Percentiles rank a stretch among this genome's conserved stretches.
Evolutionary conservation across 2,888 invertebrate species (phyloP).

Genomic region (Andrena hattorfiana): DNA sequence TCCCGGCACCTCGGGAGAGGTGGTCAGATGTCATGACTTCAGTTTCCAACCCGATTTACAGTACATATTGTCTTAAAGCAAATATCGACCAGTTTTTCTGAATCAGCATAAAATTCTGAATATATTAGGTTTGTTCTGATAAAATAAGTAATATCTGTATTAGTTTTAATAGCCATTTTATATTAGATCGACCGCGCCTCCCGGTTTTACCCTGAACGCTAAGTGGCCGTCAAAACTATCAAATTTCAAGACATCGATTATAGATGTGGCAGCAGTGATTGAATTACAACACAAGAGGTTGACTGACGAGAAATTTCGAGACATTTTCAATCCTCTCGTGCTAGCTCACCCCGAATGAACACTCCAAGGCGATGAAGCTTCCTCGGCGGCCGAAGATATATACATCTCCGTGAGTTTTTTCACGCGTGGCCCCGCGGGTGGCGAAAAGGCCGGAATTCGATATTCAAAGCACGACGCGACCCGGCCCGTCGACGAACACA

Average conservation of each 20-base stretch:
- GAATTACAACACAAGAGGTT: neutral
- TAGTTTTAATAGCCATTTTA: no score
- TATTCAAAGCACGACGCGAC: conserved; percentile 50
- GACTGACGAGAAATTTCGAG: neutral
- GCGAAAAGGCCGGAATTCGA: conserved; percentile 21
- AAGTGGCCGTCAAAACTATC: neutral
- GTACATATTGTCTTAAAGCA: no score
- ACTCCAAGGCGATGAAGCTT: neutral
- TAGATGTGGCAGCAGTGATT: neutral
- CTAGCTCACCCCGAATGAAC: neutral
- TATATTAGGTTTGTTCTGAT: no score
- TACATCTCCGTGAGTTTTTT: neutral
- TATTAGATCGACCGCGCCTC: no score
- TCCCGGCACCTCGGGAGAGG: no score
- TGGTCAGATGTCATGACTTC: no score
- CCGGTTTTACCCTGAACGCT: no score
- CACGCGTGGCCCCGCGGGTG: neutral
- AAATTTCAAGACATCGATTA: neutral
- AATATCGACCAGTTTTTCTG: no score
- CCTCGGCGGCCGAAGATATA: neutral
- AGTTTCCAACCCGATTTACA: no score
- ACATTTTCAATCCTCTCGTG: conserved; percentile 24
- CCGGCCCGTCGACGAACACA: neutral
- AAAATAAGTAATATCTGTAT: no score
- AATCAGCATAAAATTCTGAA: no score